Conservation (phyloP, 2,113 vertebrate species). For the Greenwoodochromis staneri region DNA sequence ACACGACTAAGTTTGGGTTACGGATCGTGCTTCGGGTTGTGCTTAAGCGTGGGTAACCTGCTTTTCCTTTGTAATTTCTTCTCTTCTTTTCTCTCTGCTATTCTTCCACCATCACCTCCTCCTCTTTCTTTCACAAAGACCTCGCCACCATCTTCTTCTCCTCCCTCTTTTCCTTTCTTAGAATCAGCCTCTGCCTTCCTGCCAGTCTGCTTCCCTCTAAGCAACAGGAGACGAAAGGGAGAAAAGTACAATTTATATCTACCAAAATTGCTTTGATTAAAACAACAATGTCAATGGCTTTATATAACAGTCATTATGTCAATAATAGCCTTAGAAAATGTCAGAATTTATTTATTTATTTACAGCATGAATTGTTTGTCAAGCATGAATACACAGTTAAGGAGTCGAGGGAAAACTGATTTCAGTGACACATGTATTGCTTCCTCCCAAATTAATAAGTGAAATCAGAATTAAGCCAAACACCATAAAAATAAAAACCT, state of each 20-base stretch:
- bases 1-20: background rate
- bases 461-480: background rate
- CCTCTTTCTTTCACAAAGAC: constrained; percentile 9
- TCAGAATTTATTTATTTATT: background rate
- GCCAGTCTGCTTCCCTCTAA: constrained; percentile 38
- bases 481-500: background rate
- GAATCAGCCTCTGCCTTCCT: constrained; percentile 32
- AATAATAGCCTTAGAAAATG: background rate
- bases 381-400: background rate
- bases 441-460: background rate
- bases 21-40: constrained; percentile 40
- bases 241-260: background rate
- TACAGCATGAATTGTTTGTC: background rate
- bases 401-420: background rate
- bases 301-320: background rate
- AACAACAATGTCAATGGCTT: background rate
- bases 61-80: constrained; percentile 65
- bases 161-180: constrained; percentile 18
- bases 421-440: background rate
- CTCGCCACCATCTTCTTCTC: constrained; percentile 4
- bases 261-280: background rate
- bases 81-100: constrained; percentile 55
- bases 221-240: background rate
- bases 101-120: constrained; percentile 42
- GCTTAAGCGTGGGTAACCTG: constrained; percentile 74